phyloP scores from a whole-genome alignment of 30 jellyfish, hydroid and myxozoan species.

The Euphysa ruthae region DNA sequence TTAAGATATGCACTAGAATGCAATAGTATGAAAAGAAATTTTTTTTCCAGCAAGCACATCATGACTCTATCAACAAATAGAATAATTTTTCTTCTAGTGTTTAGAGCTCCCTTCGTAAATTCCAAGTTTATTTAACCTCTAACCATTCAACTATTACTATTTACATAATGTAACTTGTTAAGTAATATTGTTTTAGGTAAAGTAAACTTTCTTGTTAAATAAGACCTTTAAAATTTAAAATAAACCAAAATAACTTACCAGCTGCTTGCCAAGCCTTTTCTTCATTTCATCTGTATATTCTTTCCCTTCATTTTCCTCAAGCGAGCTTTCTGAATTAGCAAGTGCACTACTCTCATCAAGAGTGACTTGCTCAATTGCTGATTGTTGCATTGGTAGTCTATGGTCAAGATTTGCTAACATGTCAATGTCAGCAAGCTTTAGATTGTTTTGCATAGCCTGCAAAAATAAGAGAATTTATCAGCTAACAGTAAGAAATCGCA shows the following conservation, averaged over 20 bases:
- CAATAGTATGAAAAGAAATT: too few species aligned
- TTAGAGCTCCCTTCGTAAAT: too few species aligned
- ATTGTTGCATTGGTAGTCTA: constrained; percentile 40
- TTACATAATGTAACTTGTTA: too few species aligned
- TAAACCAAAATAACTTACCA: constrained; percentile 27
- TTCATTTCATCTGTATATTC: constrained; percentile 59
- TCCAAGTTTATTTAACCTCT: too few species aligned
- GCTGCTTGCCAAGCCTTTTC: constrained; percentile 49
- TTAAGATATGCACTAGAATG: too few species aligned
- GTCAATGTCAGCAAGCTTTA: constrained; percentile 51
- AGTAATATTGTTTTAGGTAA: too few species aligned
- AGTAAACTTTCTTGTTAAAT: neutral
- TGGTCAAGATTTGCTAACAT: constrained; percentile 41
- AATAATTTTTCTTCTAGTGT: too few species aligned
- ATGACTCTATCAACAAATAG: too few species aligned
- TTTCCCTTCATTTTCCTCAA: constrained; percentile 48
- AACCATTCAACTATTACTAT: too few species aligned
- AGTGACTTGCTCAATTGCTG: constrained; percentile 41
- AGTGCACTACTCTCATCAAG: constrained; percentile 57
- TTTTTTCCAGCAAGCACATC: too few species aligned
- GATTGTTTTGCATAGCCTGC: constrained; percentile 70
- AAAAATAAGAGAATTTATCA: neutral
- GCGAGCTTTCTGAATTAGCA: constrained; percentile 59
- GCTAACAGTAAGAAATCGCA: neutral
- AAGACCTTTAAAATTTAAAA: neutral